Conservation (phyloP, 2,797 vertebrate genomes). For the Mormyrops boulengeri region DNA sequence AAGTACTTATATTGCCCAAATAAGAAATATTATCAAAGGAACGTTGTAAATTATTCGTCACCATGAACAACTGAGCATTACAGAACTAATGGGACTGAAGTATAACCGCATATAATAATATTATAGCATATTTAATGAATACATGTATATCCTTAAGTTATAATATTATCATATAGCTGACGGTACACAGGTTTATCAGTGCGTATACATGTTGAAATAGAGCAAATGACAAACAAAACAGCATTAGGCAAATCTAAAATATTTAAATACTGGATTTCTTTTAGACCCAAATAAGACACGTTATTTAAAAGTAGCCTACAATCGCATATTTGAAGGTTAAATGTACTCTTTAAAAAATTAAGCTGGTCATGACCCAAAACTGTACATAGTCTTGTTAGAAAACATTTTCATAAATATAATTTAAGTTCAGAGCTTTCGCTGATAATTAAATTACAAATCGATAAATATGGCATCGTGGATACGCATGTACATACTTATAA, state of each 20-base stretch:
- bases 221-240: constrained; percentile 50
- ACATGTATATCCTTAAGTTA: not conserved
- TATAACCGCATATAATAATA: not conserved
- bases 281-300: constrained; percentile 71
- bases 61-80: constrained; percentile 51
- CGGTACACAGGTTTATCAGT: constrained; percentile 58
- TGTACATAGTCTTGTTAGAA: constrained; percentile 94
- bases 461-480: constrained; percentile 99
- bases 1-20: constrained; percentile 52
- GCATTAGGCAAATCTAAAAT: constrained; percentile 66
- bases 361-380: constrained; percentile 96
- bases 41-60: constrained; percentile 50
- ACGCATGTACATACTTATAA: constrained; percentile 99
- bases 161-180: constrained; percentile 36
- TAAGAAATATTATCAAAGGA: constrained; percentile 50
- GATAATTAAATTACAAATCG: constrained; percentile 99
- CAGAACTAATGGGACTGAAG: constrained; percentile 15
- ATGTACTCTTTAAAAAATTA: constrained; percentile 83
- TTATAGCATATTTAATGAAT: not conserved
- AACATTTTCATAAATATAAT: constrained; percentile 99
- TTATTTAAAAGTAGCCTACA: constrained; percentile 67
- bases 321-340: constrained; percentile 69
- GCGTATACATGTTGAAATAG: constrained; percentile 56
- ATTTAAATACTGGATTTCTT: constrained; percentile 67
- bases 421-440: constrained; percentile 94